A percentile compares a stretch with the other conserved stretches of the same genome.
These are phyloP conservation scores for Steatocranus sp. DNA, from an alignment of 2,797 vertebrate species.

Conservation along the genomic window DNA sequence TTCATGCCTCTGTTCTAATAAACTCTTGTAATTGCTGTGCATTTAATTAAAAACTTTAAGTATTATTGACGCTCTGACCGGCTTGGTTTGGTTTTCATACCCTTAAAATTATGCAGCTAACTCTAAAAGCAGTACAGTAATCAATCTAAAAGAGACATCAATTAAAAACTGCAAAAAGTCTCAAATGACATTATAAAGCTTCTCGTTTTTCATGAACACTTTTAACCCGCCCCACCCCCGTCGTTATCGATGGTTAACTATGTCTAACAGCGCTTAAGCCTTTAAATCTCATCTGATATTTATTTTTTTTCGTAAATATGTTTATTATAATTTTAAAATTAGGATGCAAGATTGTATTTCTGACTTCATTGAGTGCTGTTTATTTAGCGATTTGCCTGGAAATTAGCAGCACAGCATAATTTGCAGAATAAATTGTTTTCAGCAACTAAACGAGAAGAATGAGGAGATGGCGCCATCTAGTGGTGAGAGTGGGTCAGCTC, in stretches of 20 bases:
- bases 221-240: rapidly evolving
- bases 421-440: neutral
- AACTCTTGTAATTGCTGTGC: neutral
- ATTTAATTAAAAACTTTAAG: neutral
- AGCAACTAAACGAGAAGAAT: neutral
- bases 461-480: neutral
- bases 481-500: neutral
- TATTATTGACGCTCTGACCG: neutral
- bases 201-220: neutral
- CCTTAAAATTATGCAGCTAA: neutral
- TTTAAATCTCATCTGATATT: neutral
- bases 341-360: neutral
- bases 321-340: neutral
- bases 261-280: neutral
- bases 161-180: neutral
- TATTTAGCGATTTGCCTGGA: neutral
- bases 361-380: neutral
- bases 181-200: neutral
- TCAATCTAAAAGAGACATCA: neutral
- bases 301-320: neutral
- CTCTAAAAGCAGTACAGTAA: neutral
- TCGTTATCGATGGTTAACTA: rapidly evolving
- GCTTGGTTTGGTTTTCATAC: neutral
- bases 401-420: neutral
- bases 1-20: neutral